Evolutionary conservation across 2,113 vertebrate species (phyloP), one percentile per base, ranked within the genome.

Genomic region (Nanger granti): DNA sequence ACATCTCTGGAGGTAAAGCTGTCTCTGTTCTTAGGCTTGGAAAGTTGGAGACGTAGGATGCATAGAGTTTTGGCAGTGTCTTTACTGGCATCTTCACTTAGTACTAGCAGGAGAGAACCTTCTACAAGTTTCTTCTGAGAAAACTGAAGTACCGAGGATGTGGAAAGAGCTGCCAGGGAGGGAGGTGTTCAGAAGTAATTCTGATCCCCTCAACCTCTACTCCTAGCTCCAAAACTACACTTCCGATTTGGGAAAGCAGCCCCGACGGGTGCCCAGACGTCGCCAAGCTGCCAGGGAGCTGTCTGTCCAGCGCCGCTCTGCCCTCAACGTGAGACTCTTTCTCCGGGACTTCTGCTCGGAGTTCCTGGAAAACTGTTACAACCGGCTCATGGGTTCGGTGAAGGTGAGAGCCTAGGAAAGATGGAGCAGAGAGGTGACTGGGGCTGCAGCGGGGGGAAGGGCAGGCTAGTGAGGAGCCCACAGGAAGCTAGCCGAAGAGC

Each of bases 351-450:
- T 99, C 98, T 99, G 99, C 96, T 96, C 98, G 5, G 99, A 99
- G 96, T 99, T 99, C 95, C 96, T 99, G 98, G 99, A 99, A 96
- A 98, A 99, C 98, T 99, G 99, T 98, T 99, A 99, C 97, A 99
- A 99, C 98, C 99, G 98, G 28, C 99, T 99, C 93, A 99, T 99
- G 99, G 99, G 99, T 95, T 98, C 99, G 2, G 99, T 99, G 80
- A 99, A 99, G 99, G 99, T 99, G 96, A 98, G 97, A 60, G 20
- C 24, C 49, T 34, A 2, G 31, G 47, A 69, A 37, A 22, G 79
- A 24, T n/a, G 10, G 80, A 52, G 14, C 9, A 31, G 87, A 69
- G 66, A 44, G 10, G 57, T 12, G 31, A 7, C 28, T n/a, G n/a
- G 47, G n/a, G 28, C 7, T 0, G 1, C 18, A 2, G 37, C 76